Conservation (phyloP, 2,113 vertebrate genomes). For the Albula goreensis region DNA sequence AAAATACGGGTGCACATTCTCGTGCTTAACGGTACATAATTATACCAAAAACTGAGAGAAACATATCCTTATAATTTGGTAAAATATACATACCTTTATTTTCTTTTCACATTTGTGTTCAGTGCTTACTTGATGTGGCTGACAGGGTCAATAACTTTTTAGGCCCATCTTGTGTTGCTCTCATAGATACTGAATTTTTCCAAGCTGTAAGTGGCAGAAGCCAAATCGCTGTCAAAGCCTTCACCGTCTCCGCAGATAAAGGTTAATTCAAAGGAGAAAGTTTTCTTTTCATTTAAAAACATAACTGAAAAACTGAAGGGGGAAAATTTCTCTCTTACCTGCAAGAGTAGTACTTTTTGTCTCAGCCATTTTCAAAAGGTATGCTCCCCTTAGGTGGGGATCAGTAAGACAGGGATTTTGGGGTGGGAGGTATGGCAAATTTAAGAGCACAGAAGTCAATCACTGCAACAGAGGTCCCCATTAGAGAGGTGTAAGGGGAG, state of each 20-base stretch:
- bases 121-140: too few species aligned
- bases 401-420: not conserved
- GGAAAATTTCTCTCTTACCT: too few species aligned
- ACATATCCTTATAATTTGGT: too few species aligned
- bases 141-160: too few species aligned
- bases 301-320: not conserved
- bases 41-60: not conserved
- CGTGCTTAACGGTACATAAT: not conserved
- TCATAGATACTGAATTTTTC: not conserved
- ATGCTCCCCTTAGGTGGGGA: not conserved
- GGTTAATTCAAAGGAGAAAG: not conserved
- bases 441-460: not conserved
- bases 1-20: not conserved
- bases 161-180: too few species aligned
- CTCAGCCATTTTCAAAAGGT: not conserved
- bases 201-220: not conserved
- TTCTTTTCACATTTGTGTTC: too few species aligned
- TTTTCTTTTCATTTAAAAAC: not conserved
- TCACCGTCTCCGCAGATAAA: not conserved
- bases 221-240: not conserved
- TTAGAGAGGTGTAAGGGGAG: not conserved
- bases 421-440: not conserved
- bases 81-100: not conserved
- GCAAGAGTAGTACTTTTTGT: not conserved
- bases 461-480: not conserved